Evolutionary conservation across 2,888 invertebrate genomes (phyloP).

Genomic region (Conus canariensis): DNA sequence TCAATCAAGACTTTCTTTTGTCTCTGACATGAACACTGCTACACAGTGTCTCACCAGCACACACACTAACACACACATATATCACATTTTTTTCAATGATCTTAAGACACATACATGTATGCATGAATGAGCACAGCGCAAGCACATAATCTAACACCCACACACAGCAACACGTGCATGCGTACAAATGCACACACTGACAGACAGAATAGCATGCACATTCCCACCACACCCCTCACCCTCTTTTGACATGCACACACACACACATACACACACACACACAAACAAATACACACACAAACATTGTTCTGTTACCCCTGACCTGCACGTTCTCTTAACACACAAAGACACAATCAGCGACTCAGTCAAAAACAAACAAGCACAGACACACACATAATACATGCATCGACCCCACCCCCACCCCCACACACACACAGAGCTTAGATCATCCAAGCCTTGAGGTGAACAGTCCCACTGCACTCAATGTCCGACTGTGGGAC

Average conservation of each 20-base stretch:
- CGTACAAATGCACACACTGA: not conserved
- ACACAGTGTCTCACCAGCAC: no score
- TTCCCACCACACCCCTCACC: not conserved
- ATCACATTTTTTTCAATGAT: no score
- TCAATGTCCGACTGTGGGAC: conserved; percentile 31
- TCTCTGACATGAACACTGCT: no score
- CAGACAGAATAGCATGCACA: not conserved
- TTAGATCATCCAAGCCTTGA: not conserved
- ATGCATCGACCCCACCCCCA: not conserved
- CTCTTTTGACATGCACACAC: not conserved
- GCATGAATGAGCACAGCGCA: not conserved
- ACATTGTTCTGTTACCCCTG: no score
- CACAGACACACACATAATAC: conserved; percentile 3
- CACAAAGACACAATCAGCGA: not conserved
- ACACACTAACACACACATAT: no score
- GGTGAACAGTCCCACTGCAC: not conserved
- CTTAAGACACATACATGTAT: not conserved
- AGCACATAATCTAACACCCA: not conserved
- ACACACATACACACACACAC: not conserved
- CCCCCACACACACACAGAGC: not conserved
- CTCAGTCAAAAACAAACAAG: not conserved
- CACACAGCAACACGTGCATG: not conserved
- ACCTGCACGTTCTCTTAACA: not conserved
- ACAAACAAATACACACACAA: not conserved
- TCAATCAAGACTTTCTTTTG: no score